phyloP scores from a whole-genome alignment of 2,113 vertebrate genomes.

The Siphamia tubifer region DNA sequence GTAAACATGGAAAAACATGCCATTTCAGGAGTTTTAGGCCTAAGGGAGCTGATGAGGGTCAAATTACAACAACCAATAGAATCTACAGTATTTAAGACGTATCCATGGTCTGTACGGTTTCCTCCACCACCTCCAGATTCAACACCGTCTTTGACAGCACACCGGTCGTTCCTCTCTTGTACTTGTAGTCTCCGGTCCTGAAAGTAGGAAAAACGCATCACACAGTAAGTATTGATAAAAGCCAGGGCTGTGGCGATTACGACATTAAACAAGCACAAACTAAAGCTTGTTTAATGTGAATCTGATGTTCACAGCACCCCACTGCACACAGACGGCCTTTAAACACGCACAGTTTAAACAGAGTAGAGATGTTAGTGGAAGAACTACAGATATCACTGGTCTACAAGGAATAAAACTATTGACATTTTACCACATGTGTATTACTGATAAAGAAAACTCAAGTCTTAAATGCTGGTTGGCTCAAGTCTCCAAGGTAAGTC shows the following conservation, averaged over 20 bases:
- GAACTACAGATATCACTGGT: too few species aligned
- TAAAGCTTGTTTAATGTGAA: not conserved
- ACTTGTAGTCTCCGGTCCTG: constrained; percentile 80
- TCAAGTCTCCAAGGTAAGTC: too few species aligned
- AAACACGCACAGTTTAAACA: too few species aligned
- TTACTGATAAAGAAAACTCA: too few species aligned
- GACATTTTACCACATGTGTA: too few species aligned
- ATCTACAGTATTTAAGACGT: constrained; percentile 70
- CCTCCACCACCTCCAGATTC: constrained; percentile 82
- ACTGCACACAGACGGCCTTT: not conserved
- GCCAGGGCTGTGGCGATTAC: not conserved
- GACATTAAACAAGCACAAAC: not conserved
- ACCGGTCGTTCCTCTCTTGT: constrained; percentile 82
- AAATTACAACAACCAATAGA: not conserved
- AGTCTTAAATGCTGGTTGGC: too few species aligned
- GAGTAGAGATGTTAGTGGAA: too few species aligned
- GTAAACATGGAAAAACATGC: constrained; percentile 56
- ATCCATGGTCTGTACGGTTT: constrained; percentile 88
- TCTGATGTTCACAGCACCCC: not conserved
- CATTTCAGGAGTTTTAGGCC: too few species aligned
- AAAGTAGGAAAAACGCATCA: not conserved
- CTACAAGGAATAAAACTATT: too few species aligned
- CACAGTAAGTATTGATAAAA: not conserved
- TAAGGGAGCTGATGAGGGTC: too few species aligned
- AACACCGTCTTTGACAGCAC: constrained; percentile 79